Evolutionary conservation across 2,888 invertebrate species (phyloP).

Genomic region (Pristionchus entomophagus): DNA sequence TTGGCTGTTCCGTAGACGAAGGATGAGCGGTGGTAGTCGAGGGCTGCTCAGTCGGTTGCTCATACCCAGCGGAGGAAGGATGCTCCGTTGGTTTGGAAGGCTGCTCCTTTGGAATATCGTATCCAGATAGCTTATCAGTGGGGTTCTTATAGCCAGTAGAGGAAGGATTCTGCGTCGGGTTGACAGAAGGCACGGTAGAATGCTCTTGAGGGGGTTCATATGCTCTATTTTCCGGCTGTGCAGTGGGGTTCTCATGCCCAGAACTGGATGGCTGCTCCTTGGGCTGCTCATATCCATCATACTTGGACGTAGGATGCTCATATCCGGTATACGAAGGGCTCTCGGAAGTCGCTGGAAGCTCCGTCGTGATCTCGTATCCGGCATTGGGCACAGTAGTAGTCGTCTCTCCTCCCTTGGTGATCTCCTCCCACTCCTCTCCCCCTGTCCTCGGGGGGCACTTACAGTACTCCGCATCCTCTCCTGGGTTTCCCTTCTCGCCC

Average conservation of each 20-base stretch:
- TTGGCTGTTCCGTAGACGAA: too few relatives aligned
- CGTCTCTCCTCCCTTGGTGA: not conserved
- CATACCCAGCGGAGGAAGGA: not conserved
- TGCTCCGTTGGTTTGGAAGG: not conserved
- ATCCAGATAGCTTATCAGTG: too few relatives aligned
- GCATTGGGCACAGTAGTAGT: not conserved
- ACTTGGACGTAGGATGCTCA: not conserved
- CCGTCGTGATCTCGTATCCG: not conserved
- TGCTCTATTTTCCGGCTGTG: not conserved
- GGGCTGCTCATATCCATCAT: not conserved
- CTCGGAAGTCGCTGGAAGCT: not conserved
- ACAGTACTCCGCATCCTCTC: constrained; percentile 63
- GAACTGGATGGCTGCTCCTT: not conserved
- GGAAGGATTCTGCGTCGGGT: not conserved
- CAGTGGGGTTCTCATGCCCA: not conserved
- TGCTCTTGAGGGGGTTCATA: not conserved
- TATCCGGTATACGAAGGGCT: not conserved
- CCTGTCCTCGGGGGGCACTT: constrained; percentile 58
- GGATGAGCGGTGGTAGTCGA: too few relatives aligned
- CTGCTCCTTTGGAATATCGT: not conserved
- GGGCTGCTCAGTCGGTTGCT: not conserved
- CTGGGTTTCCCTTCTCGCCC: constrained; percentile 59
- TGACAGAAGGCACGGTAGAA: not conserved
- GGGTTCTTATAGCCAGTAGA: not conserved
- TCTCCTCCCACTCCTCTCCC: not conserved